Evolutionary conservation across 2,888 invertebrate genomes (phyloP), one percentile per base, ranked within the genome.

Genomic region (Adelognathus sp.): DNA sequence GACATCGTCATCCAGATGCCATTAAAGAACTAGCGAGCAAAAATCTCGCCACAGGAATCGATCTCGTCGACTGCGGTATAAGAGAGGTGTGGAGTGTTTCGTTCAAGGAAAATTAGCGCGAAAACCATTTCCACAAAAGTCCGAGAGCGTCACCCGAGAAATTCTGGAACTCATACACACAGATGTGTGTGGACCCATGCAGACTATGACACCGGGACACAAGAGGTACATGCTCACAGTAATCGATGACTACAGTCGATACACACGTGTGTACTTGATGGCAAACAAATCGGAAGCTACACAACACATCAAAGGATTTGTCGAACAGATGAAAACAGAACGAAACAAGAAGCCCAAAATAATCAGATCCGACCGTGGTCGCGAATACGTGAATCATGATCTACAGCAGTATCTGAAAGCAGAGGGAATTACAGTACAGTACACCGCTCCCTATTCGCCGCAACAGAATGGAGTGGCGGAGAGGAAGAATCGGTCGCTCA

Each of bases 141-240:
- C 64, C 9, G 46, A 66, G 33, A 80, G 31, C 6, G 75, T 82
- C 44, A 83, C 85, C 6, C 11, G 36, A 1, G 36, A 76, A n/a
- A 6, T 67, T 11, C 24, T 87, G 1, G 86, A 88, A 56, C 69
- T 87, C 3, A 67, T 87, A 6, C 86, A 87, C 67, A 82, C 82
- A 1, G 87, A 88, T 60, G 71, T 90, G 16, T 89, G 88, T 44
- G 88, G 87, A 2, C 85, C 88, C 0, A 86, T 88, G 85, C 82
- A 85, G 52, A 85, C 83, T 1, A 16, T 33, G 4, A 84, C 87
- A 1, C 80, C 80, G n/a, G 73, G 85, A 21, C 82, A 82, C 16
- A 86, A 86, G 41, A 73, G 82, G n/a, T 88, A 86, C 69, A 24
- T 88, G 0, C 9, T 88, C 1, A 88, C 85, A 0, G 79, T 89